Percentiles rank a stretch among this genome's conserved stretches.
These are phyloP conservation scores for Prinia subflava DNA, from an alignment of 2,113 vertebrate genomes.

Conservation along the genomic window DNA sequence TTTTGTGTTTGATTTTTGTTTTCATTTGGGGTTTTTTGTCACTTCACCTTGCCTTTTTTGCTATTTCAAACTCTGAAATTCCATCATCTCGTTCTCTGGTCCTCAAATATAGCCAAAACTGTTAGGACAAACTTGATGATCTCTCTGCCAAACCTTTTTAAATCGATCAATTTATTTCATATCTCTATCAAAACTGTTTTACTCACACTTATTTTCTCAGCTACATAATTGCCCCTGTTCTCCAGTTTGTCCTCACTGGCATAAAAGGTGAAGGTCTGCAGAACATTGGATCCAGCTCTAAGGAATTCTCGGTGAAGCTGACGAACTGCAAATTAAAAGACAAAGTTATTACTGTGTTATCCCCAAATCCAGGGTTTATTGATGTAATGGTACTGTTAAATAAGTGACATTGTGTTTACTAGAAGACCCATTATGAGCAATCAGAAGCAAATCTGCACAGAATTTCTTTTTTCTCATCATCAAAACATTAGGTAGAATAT, in stretches of 20 bases:
- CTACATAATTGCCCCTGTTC: conserved; percentile 91
- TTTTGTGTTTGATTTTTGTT: not conserved
- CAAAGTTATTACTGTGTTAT: not conserved
- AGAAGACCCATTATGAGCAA: not conserved
- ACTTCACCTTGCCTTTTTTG: not conserved
- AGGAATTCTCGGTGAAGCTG: conserved; percentile 97
- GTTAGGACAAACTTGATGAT: not conserved
- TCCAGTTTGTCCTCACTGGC: conserved; percentile 96
- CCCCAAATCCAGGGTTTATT: not conserved
- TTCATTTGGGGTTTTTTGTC: not conserved
- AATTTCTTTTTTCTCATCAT: not conserved
- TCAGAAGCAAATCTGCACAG: not conserved
- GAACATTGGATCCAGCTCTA: conserved; percentile 88
- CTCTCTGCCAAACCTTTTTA: not conserved
- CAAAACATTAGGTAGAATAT: not conserved
- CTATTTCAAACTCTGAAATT: not conserved
- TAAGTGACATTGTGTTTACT: not conserved
- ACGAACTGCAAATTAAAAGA: conserved; percentile 76
- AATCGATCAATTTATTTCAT: not conserved
- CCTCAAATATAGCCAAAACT: not conserved
- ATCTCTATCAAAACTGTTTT: not conserved
- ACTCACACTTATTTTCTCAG: conserved; percentile 85
- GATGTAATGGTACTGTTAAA: not conserved
- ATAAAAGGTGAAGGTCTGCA: conserved; percentile 98
- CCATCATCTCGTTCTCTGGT: not conserved